Evolutionary conservation across 2,888 invertebrate species (phyloP).

Genomic region (Parnassius orleans): DNA sequence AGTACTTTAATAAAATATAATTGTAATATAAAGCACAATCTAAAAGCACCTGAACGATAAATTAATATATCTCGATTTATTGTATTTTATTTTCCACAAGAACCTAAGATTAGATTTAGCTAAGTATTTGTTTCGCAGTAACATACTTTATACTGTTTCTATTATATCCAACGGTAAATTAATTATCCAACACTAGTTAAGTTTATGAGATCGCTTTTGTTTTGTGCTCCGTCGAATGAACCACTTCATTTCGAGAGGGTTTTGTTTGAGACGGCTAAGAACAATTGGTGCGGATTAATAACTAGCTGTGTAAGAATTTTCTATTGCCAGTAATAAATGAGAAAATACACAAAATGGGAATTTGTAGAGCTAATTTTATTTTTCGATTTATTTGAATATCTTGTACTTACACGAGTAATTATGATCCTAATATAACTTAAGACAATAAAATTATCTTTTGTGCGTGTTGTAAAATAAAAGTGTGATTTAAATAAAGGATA

Average conservation of each 20-base stretch:
- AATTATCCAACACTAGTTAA: constrained; percentile 21
- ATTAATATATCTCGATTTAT: no score
- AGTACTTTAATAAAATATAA: no score
- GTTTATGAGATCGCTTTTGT: constrained; percentile 25
- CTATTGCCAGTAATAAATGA: constrained; percentile 19
- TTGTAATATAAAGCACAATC: no score
- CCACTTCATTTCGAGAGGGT: constrained; percentile 22
- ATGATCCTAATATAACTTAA: no score
- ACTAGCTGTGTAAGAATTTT: constrained; percentile 18
- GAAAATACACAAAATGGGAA: constrained; percentile 6
- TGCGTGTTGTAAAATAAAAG: no score
- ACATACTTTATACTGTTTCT: constrained; percentile 8
- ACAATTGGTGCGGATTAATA: constrained; percentile 24
- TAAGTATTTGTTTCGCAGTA: constrained; percentile 1
- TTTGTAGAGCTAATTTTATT: no score
- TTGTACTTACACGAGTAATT: no score
- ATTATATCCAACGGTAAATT: constrained; percentile 15
- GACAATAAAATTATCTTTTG: no score
- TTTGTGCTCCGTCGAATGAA: constrained; percentile 18
- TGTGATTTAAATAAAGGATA: no score
- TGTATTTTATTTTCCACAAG: not conserved
- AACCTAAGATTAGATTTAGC: not conserved
- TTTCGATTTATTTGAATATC: no score
- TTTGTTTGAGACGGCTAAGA: constrained; percentile 21
- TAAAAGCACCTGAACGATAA: no score